These are phyloP conservation scores for Scaptomyza cyrtandrae DNA, from an alignment of 2,888 invertebrate species.

Conservation along the genomic window DNA sequence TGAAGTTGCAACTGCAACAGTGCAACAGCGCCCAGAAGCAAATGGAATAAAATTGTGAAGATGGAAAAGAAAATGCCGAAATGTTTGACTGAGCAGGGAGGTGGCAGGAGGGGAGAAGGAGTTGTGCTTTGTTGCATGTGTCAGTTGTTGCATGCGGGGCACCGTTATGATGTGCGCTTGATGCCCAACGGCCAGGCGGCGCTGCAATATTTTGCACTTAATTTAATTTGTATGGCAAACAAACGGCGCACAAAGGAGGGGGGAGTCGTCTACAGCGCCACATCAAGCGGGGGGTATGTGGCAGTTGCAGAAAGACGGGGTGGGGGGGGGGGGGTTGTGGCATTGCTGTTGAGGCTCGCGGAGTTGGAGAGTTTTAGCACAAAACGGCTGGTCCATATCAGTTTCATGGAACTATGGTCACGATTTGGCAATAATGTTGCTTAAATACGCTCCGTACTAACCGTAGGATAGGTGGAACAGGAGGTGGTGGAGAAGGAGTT, in stretches of 20 bases:
- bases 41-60: conserved; percentile 28
- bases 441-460: conserved; percentile 72
- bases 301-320: not conserved
- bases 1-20: conserved; percentile 26
- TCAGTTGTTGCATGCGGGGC: conserved; percentile 53
- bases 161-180: conserved; percentile 73
- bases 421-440: conserved; percentile 85
- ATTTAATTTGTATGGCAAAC: conserved; percentile 79
- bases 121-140: conserved; percentile 24
- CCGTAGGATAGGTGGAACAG: not conserved
- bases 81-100: not conserved
- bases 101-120: not conserved
- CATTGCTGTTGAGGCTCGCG: conserved; percentile 24
- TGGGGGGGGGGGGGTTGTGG: conserved; percentile 38
- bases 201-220: conserved; percentile 75
- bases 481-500: not conserved
- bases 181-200: conserved; percentile 54
- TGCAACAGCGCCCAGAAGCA: conserved; percentile 33
- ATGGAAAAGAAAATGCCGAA: conserved; percentile 28
- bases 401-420: conserved; percentile 85
- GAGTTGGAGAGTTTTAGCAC: conserved; percentile 27
- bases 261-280: conserved; percentile 56
- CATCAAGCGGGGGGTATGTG: conserved; percentile 54
- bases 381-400: conserved; percentile 79
- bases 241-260: conserved; percentile 50